These are phyloP conservation scores for Albula goreensis DNA, from an alignment of 2,113 vertebrate genomes.

Conservation along the genomic window DNA sequence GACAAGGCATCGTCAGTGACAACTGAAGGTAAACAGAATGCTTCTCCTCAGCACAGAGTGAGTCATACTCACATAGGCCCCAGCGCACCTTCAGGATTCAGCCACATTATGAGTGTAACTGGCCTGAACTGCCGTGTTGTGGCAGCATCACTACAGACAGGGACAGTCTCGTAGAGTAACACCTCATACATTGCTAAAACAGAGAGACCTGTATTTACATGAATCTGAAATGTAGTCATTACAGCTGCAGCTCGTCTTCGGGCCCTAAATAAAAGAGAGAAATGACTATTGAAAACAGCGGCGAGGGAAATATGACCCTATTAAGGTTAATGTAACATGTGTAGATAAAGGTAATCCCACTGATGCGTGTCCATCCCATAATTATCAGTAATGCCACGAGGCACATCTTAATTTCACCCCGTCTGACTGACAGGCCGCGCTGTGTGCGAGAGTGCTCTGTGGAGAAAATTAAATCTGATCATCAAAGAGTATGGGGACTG, in stretches of 20 bases:
- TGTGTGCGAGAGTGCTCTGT: not conserved
- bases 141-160: not conserved
- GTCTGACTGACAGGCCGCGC: not conserved
- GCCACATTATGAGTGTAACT: not conserved
- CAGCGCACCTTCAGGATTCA: not conserved
- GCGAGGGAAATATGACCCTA: not conserved
- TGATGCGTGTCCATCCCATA: not conserved
- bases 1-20: conserved; percentile 35
- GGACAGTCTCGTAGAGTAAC: not conserved
- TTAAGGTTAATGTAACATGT: not conserved
- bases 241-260: too few relatives aligned
- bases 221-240: not conserved
- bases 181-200: not conserved
- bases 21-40: not conserved
- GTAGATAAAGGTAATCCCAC: not conserved
- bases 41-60: not conserved
- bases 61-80: too few relatives aligned
- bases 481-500: conserved; percentile 73
- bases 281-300: not conserved
- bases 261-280: not conserved
- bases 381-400: not conserved
- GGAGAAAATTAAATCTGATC: not conserved
- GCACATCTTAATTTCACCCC: not conserved
- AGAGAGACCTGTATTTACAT: not conserved
- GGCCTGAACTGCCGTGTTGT: not conserved